These are phyloP conservation scores for Malthinus seriepunctatus DNA, from an alignment of 2,888 invertebrate species.

Conservation along the genomic window DNA sequence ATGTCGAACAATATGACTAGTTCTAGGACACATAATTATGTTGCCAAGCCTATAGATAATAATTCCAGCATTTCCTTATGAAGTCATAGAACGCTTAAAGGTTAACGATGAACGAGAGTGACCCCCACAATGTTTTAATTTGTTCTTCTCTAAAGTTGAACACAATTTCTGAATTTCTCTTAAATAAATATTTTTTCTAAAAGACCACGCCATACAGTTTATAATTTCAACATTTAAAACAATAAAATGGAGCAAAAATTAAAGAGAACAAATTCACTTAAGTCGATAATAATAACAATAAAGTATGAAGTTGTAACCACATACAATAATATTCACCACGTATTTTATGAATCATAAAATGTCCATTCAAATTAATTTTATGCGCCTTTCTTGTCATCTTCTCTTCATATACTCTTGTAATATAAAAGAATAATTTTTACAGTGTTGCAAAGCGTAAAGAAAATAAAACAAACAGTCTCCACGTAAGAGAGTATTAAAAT, in stretches of 20 bases:
- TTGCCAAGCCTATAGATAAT: too few relatives aligned
- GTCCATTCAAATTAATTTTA: constrained; percentile 25
- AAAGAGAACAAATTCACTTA: constrained; percentile 24
- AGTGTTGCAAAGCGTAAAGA: constrained; percentile 11
- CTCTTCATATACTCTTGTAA: constrained; percentile 14
- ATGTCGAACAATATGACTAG: too few relatives aligned
- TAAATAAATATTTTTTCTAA: too few relatives aligned
- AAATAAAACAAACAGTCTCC: constrained; percentile 15
- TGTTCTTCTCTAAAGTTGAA: too few relatives aligned
- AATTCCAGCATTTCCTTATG: too few relatives aligned
- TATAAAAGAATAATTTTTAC: constrained; percentile 9
- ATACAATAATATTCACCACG: constrained; percentile 24
- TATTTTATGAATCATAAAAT: constrained; percentile 28
- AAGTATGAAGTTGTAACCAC: constrained; percentile 26
- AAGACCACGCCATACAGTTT: too few relatives aligned
- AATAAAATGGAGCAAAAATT: constrained; percentile 15
- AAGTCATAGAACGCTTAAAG: too few relatives aligned
- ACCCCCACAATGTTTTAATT: too few relatives aligned
- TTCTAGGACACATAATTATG: too few relatives aligned
- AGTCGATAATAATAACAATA: constrained; percentile 24
- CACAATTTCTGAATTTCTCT: too few relatives aligned
- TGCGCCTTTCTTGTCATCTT: constrained; percentile 19
- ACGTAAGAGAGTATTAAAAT: constrained; percentile 24
- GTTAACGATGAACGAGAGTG: too few relatives aligned
- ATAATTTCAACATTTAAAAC: too few relatives aligned